phyloP scores from a whole-genome alignment of 2,797 vertebrate genomes.

The Lemur catta region DNA sequence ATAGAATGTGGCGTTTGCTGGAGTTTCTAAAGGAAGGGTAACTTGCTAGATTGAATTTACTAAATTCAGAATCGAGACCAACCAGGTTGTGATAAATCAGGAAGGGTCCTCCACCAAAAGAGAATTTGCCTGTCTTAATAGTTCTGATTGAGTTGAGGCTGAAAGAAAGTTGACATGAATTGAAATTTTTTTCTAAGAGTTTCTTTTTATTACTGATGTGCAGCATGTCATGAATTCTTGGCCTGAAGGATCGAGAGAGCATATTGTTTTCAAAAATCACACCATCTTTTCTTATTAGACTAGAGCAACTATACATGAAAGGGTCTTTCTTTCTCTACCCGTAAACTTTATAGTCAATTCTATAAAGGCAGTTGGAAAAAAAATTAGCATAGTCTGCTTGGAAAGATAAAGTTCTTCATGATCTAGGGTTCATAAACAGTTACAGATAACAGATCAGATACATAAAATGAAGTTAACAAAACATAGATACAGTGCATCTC shows the following conservation, averaged over 20 bases:
- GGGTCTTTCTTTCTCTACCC: background rate
- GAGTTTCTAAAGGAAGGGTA: background rate
- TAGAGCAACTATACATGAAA: background rate
- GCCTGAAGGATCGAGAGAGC: background rate
- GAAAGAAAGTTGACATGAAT: constrained; percentile 7
- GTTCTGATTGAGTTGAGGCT: background rate
- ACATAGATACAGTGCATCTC: background rate
- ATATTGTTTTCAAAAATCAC: background rate
- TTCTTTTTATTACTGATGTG: background rate
- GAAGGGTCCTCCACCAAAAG: background rate
- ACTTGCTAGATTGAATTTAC: background rate
- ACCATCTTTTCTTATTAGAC: constrained; percentile 3
- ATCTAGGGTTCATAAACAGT: background rate
- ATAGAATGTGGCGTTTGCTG: constrained; percentile 1
- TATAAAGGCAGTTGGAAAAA: background rate
- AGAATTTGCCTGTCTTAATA: background rate
- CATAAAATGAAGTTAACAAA: background rate
- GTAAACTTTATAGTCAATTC: background rate
- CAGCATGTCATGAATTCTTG: background rate
- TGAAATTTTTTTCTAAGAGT: background rate
- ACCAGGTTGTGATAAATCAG: background rate
- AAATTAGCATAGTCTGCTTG: background rate
- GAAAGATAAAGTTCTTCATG: constrained; percentile 17
- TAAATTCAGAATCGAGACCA: background rate
- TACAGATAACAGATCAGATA: background rate